Conservation (phyloP, 2,797 vertebrate species). For the Phaenicophaeus curvirostris region DNA sequence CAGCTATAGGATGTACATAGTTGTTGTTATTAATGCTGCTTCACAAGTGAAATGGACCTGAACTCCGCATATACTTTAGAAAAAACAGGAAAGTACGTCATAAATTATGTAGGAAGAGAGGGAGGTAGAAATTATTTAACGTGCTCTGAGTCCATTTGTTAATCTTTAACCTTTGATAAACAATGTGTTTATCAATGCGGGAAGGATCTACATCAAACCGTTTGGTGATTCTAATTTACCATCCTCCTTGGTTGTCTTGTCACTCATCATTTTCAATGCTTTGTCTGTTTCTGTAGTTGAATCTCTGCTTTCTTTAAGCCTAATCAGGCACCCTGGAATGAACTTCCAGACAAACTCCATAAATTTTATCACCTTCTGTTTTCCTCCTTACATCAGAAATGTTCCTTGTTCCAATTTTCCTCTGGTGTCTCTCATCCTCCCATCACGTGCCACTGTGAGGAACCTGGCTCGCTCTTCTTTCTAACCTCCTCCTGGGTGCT, state of each 20-base stretch:
- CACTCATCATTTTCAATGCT: neutral
- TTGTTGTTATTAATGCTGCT: neutral
- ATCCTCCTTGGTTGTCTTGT: neutral
- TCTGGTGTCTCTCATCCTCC: neutral
- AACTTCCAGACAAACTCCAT: neutral
- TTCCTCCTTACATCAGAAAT: neutral
- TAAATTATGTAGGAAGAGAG: neutral
- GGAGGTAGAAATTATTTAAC: neutral
- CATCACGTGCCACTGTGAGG: neutral
- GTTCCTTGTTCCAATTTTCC: neutral
- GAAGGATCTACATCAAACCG: neutral
- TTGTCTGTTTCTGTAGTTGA: neutral
- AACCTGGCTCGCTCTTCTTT: neutral
- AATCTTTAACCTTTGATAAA: constrained; percentile 11
- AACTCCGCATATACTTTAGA: neutral
- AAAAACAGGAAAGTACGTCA: neutral
- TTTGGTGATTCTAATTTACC: neutral
- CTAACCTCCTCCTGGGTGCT: neutral
- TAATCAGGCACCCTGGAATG: neutral
- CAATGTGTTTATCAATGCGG: neutral
- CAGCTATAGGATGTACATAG: neutral
- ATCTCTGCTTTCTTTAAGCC: neutral
- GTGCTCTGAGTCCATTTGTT: neutral
- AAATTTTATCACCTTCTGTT: neutral
- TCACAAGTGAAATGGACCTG: neutral